These are phyloP conservation scores for Paratilapia polleni DNA, from an alignment of 2,113 vertebrate genomes.

Conservation along the genomic window DNA sequence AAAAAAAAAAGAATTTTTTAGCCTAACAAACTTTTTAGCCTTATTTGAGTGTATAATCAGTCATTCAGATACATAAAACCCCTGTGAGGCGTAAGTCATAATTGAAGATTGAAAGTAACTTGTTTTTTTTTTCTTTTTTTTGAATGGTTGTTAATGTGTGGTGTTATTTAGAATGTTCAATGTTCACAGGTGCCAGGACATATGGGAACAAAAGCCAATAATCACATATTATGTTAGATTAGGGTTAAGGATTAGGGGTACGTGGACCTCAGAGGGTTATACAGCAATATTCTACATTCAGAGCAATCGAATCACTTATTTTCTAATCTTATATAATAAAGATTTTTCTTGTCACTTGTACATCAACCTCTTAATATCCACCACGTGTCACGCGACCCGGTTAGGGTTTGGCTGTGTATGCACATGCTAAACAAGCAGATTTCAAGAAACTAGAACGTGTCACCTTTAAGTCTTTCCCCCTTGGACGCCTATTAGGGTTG, in stretches of 20 bases:
- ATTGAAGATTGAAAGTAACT: too few relatives aligned
- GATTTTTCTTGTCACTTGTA: background rate
- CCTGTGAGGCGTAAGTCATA: too few relatives aligned
- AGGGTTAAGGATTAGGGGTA: background rate
- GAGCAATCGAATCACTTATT: too few relatives aligned
- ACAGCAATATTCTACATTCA: too few relatives aligned
- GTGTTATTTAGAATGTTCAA: background rate
- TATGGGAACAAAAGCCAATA: background rate
- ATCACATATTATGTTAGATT: background rate
- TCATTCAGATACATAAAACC: too few relatives aligned
- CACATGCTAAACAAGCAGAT: background rate
- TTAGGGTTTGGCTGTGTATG: too few relatives aligned
- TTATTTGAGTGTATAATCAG: too few relatives aligned
- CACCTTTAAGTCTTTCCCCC: too few relatives aligned
- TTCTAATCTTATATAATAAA: too few relatives aligned
- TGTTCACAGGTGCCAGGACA: background rate
- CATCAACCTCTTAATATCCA: background rate
- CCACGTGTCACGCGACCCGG: background rate
- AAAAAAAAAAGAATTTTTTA: background rate
- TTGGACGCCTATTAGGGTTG: too few relatives aligned
- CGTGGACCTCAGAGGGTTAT: background rate
- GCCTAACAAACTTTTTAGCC: too few relatives aligned
- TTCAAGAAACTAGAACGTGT: background rate
- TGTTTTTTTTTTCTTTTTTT: too few relatives aligned
- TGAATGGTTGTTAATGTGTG: background rate